Percentiles rank a stretch among this genome's conserved stretches.
Conservation (phyloP, 2,888 invertebrate species). For the Calameuta idolon region DNA sequence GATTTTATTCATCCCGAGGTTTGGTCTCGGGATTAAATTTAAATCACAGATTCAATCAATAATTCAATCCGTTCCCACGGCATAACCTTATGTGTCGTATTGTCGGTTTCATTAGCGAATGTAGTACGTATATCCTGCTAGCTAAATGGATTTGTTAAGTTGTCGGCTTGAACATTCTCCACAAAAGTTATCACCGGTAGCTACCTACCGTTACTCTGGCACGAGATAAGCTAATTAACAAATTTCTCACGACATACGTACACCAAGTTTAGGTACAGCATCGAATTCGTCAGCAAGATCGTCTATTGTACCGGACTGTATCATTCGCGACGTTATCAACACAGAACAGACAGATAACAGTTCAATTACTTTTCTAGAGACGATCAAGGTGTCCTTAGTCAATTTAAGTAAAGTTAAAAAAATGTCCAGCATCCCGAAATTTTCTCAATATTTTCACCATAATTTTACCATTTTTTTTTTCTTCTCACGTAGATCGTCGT, state of each 20-base stretch:
- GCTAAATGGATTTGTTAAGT: constrained; percentile 37
- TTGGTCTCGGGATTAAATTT: background rate
- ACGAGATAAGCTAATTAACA: background rate
- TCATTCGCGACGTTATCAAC: background rate
- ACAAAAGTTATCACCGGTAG: background rate
- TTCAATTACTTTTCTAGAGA: too few species aligned
- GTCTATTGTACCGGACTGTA: background rate
- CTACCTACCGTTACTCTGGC: background rate
- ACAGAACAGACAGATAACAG: too few species aligned
- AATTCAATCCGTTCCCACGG: background rate
- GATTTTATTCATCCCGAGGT: background rate
- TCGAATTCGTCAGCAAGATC: background rate
- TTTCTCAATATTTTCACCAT: too few species aligned
- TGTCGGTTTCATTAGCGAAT: background rate
- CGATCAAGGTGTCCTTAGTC: too few species aligned
- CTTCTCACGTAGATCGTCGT: too few species aligned
- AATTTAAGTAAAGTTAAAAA: too few species aligned
- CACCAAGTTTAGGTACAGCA: background rate
- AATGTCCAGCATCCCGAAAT: too few species aligned
- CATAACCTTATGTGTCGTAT: background rate
- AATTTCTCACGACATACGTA: background rate
- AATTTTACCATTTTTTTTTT: too few species aligned
- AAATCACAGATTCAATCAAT: background rate
- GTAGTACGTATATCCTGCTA: background rate
- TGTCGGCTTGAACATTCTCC: constrained; percentile 28